Conservation (phyloP, 1,140 invertebrate genomes). For the Drosophila erecta region DNA sequence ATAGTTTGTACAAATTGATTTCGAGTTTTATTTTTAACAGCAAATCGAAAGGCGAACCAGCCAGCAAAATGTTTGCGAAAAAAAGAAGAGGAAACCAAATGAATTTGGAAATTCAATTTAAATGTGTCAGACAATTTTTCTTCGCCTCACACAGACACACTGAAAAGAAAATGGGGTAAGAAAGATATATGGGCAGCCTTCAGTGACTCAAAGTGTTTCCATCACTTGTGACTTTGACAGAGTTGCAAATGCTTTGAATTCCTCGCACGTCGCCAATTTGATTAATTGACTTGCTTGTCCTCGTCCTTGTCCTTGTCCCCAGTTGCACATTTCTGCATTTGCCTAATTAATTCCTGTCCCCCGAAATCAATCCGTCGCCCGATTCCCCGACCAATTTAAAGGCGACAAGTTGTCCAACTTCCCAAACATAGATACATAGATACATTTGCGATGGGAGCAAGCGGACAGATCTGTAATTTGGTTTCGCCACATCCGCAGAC, state of each 20-base stretch:
- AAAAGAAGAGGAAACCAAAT: conserved; percentile 12
- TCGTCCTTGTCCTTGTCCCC: background rate
- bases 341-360: conserved; percentile 57
- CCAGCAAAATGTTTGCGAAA: conserved; percentile 10
- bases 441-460: background rate
- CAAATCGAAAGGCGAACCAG: conserved; percentile 17
- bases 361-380: background rate
- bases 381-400: conserved; percentile 6
- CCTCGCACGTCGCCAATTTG: conserved; percentile 13
- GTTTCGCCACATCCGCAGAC: conserved; percentile 20
- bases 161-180: background rate
- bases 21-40: conserved; percentile 56
- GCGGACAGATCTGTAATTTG: conserved; percentile 33
- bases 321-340: conserved; percentile 33
- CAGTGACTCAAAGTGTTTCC: conserved; percentile 15
- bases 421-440: background rate
- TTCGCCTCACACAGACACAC: conserved; percentile 27
- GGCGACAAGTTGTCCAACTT: conserved; percentile 61
- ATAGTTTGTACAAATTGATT: conserved; percentile 74
- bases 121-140: conserved; percentile 74
- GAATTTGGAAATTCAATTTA: conserved; percentile 67
- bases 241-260: conserved; percentile 22
- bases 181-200: conserved; percentile 23
- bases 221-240: conserved; percentile 12
- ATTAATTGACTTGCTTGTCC: conserved; percentile 26